These are phyloP conservation scores for Dasyprocta punctata DNA, from an alignment of 2,113 vertebrate species.

Conservation along the genomic window DNA sequence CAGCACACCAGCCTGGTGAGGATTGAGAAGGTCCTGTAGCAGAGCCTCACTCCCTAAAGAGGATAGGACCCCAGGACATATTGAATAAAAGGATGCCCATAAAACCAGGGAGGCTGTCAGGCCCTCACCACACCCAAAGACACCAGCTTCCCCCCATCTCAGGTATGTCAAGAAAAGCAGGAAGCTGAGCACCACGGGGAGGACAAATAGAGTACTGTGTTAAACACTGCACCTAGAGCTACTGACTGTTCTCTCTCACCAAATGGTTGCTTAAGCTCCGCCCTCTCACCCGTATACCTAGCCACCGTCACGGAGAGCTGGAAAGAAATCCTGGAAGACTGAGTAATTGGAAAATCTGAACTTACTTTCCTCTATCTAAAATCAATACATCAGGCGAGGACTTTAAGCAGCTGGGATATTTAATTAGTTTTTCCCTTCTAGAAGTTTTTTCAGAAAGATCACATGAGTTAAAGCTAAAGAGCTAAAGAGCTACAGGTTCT, in stretches of 20 bases:
- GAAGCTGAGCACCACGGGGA: background rate
- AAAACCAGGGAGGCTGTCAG: background rate
- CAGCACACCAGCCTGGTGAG: background rate
- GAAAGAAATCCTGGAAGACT: background rate
- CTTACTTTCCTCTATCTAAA: background rate
- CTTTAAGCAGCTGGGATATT: slow-evolving; percentile 21
- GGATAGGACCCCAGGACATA: background rate
- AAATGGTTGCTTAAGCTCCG: background rate
- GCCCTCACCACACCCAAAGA: background rate
- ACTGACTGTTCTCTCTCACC: background rate
- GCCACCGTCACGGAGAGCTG: background rate
- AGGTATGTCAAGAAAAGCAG: background rate
- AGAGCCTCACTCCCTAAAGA: background rate
- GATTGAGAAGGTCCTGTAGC: background rate
- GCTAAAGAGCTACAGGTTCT: background rate
- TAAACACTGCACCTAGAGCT: background rate
- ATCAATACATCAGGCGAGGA: background rate
- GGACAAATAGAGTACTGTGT: background rate
- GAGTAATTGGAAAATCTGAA: background rate
- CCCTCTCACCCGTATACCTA: background rate
- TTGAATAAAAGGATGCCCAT: background rate
- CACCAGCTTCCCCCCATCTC: background rate
- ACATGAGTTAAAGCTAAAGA: background rate
- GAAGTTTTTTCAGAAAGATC: background rate
- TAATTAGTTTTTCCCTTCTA: slow-evolving; percentile 12